Percentiles rank a stretch among this genome's conserved stretches.
These are phyloP conservation scores for Habrosyne pyritoides DNA, from an alignment of 2,888 invertebrate genomes.

Conservation along the genomic window DNA sequence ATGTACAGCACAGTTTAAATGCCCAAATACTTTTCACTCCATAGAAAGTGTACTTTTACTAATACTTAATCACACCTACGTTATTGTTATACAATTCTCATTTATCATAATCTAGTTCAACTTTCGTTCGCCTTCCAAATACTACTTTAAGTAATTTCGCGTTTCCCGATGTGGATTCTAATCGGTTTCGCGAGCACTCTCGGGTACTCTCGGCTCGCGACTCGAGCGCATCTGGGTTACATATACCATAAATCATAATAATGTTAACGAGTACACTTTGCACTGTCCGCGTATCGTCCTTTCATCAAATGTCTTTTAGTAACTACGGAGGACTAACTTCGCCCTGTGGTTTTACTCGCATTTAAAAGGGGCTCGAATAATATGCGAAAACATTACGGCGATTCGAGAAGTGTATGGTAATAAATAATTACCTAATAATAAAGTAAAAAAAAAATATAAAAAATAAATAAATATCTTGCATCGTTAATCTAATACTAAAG, in stretches of 20 bases:
- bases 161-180: constrained; percentile 46
- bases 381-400: too few species aligned
- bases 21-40: background rate
- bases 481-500: too few species aligned
- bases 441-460: background rate
- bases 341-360: too few species aligned
- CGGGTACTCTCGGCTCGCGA: constrained; percentile 25
- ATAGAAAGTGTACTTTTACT: constrained; percentile 2
- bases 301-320: background rate
- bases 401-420: too few species aligned
- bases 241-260: constrained; percentile 70
- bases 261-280: constrained; percentile 54
- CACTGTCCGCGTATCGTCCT: constrained; percentile 28
- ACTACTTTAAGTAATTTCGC: constrained; percentile 19
- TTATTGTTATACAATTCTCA: background rate
- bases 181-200: constrained; percentile 55
- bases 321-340: too few species aligned
- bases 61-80: background rate
- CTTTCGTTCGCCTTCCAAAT: constrained; percentile 3
- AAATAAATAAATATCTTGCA: background rate
- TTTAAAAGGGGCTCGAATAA: too few species aligned
- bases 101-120: background rate
- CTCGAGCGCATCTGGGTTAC: constrained; percentile 58
- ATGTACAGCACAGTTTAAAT: background rate
- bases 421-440: too few species aligned